Evolutionary conservation across 1,140 invertebrate genomes (phyloP), one percentile per base, ranked within the genome.

Genomic region (Nasonia giraulti): DNA sequence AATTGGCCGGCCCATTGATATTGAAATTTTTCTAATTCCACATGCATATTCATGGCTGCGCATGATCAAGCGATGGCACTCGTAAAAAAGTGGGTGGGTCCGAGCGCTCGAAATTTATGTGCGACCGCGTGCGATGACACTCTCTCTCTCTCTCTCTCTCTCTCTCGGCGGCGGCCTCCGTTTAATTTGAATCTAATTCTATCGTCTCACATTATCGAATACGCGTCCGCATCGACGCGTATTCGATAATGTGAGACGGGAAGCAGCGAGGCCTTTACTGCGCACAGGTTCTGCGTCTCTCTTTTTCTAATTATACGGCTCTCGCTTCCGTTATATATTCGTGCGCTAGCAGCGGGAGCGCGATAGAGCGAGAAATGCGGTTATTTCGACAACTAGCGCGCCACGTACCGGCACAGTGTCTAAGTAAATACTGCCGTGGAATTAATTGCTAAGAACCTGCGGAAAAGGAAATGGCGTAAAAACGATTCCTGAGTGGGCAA

Each of bases 391-490:
- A 81, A 85, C 11, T 85, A 76, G 55, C 55, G 37, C 40, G 5
- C 10, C 40, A 8, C 40, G 55, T 20, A 62, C 20, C 17, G 7
- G 20, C 12, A 14, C 12, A 37, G 1, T 73, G 62, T 73, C 73
- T 78, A 82, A 82, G 80, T 82, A 85, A 85, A 85, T 85, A 85
- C 62, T 85, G 33, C n/a, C 23, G 40, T 17, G 66, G 73, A 84
- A 85, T 85, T 85, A 85, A 85, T 85, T 85, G 80, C 73, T 55
- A 73, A 78, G 85, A 82, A 68, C 66, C 37, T 37, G 75, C 79
- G 85, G 80, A 82, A 83, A 44, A 86, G 85, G 85, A 86, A 86
- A 83, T 74, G 85, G 75, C 27, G 76, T 75, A 86, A 85, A 82
- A 83, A 85, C 80, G 37, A 78, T 82, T 85, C 23, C 62, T 68